A percentile compares a stretch with the other conserved stretches of the same genome.
phyloP scores from a whole-genome alignment of 2,888 invertebrate species.

The Cloeon dipterum region DNA sequence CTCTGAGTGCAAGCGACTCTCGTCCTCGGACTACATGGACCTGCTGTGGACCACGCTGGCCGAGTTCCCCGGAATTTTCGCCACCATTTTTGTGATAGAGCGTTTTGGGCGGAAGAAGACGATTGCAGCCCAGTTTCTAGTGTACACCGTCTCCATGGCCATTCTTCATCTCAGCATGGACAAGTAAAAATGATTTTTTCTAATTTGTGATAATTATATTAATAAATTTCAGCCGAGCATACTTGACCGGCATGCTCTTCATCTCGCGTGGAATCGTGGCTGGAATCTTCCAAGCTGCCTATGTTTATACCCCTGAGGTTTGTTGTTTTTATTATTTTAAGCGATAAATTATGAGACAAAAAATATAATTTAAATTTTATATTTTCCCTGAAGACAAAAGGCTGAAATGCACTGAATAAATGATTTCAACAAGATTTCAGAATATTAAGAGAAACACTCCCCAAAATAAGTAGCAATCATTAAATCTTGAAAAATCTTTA shows the following conservation, averaged over 20 bases:
- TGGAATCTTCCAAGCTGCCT: constrained; percentile 85
- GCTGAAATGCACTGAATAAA: no score
- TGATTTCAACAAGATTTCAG: no score
- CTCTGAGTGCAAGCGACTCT: constrained; percentile 44
- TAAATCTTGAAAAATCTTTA: no score
- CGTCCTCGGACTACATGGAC: constrained; percentile 76
- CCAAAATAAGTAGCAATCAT: no score
- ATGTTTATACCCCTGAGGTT: constrained; percentile 87
- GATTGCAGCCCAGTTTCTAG: constrained; percentile 78
- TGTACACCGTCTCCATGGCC: constrained; percentile 53
- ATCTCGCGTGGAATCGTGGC: constrained; percentile 78
- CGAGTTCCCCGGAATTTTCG: constrained; percentile 81
- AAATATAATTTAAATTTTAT: constrained; percentile 3
- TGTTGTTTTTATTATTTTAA: no score
- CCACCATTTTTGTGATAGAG: constrained; percentile 75
- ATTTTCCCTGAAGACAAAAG: no score
- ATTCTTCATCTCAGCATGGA: constrained; percentile 49
- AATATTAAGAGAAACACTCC: no score
- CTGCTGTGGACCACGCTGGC: constrained; percentile 82
- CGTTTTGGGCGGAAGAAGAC: constrained; percentile 74
- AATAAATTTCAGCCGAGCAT: constrained; percentile 30
- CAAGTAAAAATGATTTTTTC: no score
- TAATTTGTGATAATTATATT: constrained; percentile 10
- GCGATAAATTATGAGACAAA: no score
- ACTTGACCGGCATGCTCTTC: constrained; percentile 64